These are phyloP conservation scores for Macaca fascicularis DNA, from an alignment of 2,113 vertebrate species.

Conservation along the genomic window T2T-MFA8v1.1 NC_088393.1:36113001-36113500, in stretches of 20 bases:
- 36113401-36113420: neutral
- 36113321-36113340: neutral
- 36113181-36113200: neutral
- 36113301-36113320: neutral
- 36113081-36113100: neutral
- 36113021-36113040: neutral
- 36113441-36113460: neutral
- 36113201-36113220: neutral
- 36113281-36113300: neutral
- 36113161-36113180: neutral
- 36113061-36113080: neutral
- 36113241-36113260: neutral
- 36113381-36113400: neutral
- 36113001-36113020: neutral
- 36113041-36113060: neutral
- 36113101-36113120: neutral
- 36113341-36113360: neutral
- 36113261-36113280: neutral
- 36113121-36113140: neutral
- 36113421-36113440: neutral
- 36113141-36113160: neutral
- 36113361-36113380: neutral
- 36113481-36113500: neutral
- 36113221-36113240: neutral
- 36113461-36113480: neutral